Evolutionary conservation across 92 coral and sea anemone genomes (phyloP), one percentile per base, ranked within the genome.

Genomic region (Anthopleura xanthogrammica): DNA sequence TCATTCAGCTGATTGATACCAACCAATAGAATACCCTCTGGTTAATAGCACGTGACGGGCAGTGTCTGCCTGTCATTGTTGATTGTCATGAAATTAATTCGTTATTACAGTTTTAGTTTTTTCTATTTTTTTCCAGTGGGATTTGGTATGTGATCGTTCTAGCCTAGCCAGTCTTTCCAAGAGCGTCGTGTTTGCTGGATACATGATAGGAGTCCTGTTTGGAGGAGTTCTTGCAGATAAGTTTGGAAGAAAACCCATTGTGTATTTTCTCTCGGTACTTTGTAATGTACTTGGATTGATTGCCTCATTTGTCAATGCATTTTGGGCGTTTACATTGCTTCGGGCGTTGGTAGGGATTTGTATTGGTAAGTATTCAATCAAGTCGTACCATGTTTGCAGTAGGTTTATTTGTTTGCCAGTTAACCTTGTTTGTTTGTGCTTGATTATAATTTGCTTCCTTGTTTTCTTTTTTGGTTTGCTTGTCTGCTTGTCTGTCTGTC

Each of bases 101-200:
- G 19, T 0, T 19, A 14, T 58, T 58, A 58, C n/a, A 57, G 16
- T 16, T 14, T 46, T 46, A 46, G 50, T 52, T 41, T 7, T 11
- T 75, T 72, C 52, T 80, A 19, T 65, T 71, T 23, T 82, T 14
- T 78, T 65, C 19, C 82, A 91, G 95, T 91, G 88, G 88, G 92
- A 91, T 81, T 68, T 91, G 80, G 95, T 91, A 41, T 91, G 95
- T 52, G 88, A 79, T 39, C 79, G 83, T 7, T 90, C 91, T 6
- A 82, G 90, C 39, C 81, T 89, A 11, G 81, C 89, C 19, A 83
- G 82, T 54, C 60, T 92, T 24, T 87, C 90, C 73, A 89, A 84
- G 77, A 73, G 90, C 74, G 82, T 92, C 50, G 85, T 89, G 74
- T 92, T 89, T 76, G 75, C 88, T 62, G 95, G 93, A 73, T 84